These are phyloP conservation scores for Paraescarpia echinospica DNA, from an alignment of 1,140 invertebrate genomes.

Conservation along the genomic window DNA sequence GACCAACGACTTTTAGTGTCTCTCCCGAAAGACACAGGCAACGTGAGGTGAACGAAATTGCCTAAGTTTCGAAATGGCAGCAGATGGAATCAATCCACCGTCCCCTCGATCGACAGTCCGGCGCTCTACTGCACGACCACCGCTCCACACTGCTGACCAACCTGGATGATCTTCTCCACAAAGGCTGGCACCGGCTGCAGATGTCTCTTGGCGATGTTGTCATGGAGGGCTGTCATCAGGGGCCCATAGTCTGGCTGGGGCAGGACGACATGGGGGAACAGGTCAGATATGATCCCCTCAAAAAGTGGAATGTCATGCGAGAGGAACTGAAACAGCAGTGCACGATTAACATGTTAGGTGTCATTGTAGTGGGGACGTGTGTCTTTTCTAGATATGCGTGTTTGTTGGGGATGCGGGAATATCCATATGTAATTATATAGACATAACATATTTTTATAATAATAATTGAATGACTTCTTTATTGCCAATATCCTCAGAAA, in stretches of 20 bases:
- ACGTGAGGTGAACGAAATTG: too few species aligned
- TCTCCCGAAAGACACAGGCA: too few species aligned
- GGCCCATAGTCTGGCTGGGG: conserved; percentile 66
- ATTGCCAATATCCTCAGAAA: too few species aligned
- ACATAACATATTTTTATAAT: too few species aligned
- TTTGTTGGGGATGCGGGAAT: not conserved
- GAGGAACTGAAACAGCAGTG: conserved; percentile 47
- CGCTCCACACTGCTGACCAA: too few species aligned
- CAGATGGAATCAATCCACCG: too few species aligned
- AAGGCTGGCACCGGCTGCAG: conserved; percentile 55
- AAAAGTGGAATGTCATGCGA: conserved; percentile 60
- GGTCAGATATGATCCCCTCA: conserved; percentile 58
- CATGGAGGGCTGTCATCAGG: conserved; percentile 39
- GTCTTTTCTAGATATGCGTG: not conserved
- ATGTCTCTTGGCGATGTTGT: conserved; percentile 39
- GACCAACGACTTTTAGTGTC: too few species aligned
- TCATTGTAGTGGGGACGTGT: not conserved
- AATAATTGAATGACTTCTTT: too few species aligned
- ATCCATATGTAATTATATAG: too few species aligned
- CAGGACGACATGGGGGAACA: conserved; percentile 54
- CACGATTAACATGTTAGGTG: not conserved
- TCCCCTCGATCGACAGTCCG: too few species aligned
- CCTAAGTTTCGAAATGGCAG: too few species aligned
- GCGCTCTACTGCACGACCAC: too few species aligned
- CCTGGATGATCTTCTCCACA: conserved; percentile 58